Conservation (phyloP, 37 sponge, comb jelly and placozoan genomes). For the Mnemiopsis leidyi region DNA sequence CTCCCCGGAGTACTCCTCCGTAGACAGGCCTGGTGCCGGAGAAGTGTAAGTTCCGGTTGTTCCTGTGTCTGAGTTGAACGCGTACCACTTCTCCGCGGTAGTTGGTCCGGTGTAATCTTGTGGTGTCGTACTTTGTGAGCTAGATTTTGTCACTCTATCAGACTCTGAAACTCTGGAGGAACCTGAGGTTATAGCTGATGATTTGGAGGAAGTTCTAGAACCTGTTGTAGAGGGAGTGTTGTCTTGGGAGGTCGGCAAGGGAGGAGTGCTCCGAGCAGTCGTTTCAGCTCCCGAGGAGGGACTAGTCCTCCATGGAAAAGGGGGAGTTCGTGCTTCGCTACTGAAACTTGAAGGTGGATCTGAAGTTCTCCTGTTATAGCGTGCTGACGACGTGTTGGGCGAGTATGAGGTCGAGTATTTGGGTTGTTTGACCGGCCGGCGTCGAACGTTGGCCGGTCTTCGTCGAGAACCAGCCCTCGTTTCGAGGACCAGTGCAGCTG, state of each 20-base stretch:
- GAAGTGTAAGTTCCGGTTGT: background rate
- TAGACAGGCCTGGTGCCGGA: background rate
- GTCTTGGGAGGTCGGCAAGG: background rate
- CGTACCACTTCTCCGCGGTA: background rate
- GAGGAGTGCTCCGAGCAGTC: background rate
- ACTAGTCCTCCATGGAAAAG: background rate
- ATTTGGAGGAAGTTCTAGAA: background rate
- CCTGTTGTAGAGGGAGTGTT: background rate
- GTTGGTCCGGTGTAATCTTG: background rate
- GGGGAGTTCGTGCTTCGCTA: background rate
- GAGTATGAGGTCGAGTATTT: background rate
- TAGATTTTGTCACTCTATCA: too few relatives aligned
- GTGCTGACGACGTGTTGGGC: background rate
- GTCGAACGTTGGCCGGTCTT: background rate
- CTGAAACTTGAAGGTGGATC: background rate
- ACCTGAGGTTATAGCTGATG: background rate
- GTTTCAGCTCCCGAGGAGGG: background rate
- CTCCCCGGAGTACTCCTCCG: background rate
- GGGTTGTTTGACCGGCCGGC: background rate
- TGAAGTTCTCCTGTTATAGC: background rate
- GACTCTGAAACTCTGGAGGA: too few relatives aligned
- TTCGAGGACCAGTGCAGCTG: background rate
- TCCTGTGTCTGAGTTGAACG: background rate
- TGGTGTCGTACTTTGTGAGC: background rate
- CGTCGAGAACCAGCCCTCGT: background rate